Conservation (phyloP, 2,797 vertebrate genomes). For the Sparus aurata region DNA sequence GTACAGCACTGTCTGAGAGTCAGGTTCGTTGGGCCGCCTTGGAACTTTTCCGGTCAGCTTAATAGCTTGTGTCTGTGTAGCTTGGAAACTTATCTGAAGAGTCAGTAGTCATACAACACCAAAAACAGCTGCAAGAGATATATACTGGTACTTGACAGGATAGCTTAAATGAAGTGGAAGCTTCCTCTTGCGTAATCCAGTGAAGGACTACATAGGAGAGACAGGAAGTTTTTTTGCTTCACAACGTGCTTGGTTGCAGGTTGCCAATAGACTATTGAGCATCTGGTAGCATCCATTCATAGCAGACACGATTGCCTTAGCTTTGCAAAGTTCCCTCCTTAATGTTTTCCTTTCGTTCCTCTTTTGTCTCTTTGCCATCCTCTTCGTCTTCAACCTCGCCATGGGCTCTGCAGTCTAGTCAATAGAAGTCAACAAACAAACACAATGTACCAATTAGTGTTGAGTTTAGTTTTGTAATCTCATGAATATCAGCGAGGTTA, state of each 20-base stretch:
- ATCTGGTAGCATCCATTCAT: conserved; percentile 68
- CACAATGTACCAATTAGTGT: conserved; percentile 32
- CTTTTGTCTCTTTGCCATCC: not conserved
- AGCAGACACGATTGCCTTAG: conserved; percentile 38
- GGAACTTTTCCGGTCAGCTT: not conserved
- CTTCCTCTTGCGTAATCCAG: conserved; percentile 52
- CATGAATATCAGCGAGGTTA: not conserved
- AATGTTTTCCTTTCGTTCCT: not conserved
- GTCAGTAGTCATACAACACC: conserved; percentile 43
- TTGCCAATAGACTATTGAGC: conserved; percentile 33
- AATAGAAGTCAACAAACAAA: conserved; percentile 27
- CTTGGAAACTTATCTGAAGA: conserved; percentile 39
- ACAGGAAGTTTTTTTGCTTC: conserved; percentile 25
- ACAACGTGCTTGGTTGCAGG: conserved; percentile 14
- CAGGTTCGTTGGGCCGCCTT: not conserved
- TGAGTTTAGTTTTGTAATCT: not conserved
- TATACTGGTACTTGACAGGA: conserved; percentile 36
- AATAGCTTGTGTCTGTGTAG: conserved; percentile 37
- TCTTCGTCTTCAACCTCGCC: not conserved
- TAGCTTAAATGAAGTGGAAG: conserved; percentile 58
- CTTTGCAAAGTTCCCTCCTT: conserved; percentile 57
- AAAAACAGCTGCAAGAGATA: conserved; percentile 44
- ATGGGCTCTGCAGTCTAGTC: conserved; percentile 28
- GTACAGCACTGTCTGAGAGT: not conserved
- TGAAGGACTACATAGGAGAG: not conserved